Conservation (phyloP, 2,888 invertebrate genomes). For the Drosophila nr. fundita region DNA sequence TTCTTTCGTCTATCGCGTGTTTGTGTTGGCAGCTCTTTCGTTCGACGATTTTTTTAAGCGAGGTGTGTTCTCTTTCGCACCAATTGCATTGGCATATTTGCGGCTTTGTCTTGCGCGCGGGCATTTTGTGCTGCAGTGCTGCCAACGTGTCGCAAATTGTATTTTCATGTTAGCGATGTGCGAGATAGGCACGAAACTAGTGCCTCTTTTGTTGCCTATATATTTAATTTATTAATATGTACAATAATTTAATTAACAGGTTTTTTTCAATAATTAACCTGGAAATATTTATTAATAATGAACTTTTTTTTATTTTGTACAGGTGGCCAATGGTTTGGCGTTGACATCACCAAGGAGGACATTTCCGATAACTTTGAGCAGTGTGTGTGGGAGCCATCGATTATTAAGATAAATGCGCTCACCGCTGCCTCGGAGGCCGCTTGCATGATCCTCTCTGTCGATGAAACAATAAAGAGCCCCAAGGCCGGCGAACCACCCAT, state of each 20-base stretch:
- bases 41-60: slow-evolving; percentile 22
- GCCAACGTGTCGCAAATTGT: slow-evolving; percentile 44
- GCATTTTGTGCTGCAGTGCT: slow-evolving; percentile 37
- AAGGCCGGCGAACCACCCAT: slow-evolving; percentile 86
- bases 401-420: slow-evolving; percentile 98
- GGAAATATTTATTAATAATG: neutral
- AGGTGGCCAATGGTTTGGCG: slow-evolving; percentile 96
- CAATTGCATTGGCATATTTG: slow-evolving; percentile 27
- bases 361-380: slow-evolving; percentile 96
- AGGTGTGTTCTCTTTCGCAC: slow-evolving; percentile 70
- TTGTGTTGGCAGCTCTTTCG: slow-evolving; percentile 67
- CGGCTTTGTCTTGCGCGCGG: slow-evolving; percentile 54
- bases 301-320: slow-evolving; percentile 55
- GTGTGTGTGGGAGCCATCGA: slow-evolving; percentile 99
- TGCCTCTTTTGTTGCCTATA: neutral
- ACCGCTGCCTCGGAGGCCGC: slow-evolving; percentile 98
- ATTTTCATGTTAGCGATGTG: slow-evolving; percentile 22
- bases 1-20: slow-evolving; percentile 60
- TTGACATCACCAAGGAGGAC: slow-evolving; percentile 97
- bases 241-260: neutral
- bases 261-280: neutral
- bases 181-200: neutral
- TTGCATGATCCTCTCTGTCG: slow-evolving; percentile 97
- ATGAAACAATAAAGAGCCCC: slow-evolving; percentile 98
- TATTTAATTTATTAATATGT: neutral